Evolutionary conservation across 37 sponge, comb jelly and placozoan genomes (phyloP), one percentile per base, ranked within the genome.

Genomic region (Chondrilla cf. caribensis): DNA sequence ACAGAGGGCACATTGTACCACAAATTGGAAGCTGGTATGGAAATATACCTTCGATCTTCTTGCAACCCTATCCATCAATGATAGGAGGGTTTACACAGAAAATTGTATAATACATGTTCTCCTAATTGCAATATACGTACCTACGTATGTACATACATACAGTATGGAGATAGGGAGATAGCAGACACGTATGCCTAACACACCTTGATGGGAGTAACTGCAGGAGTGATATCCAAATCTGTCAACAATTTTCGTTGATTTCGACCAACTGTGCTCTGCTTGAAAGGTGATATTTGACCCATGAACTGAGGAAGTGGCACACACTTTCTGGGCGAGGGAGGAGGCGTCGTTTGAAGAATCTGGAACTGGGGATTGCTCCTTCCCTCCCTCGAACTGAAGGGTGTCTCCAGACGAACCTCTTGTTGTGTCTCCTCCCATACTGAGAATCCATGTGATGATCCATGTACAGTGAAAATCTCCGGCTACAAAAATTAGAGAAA

Each of bases 181-280:
- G n/a, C 18, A 79, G 29, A 58, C 37, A 22, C 11, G 19, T 0
- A 0, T 2, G 7, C 38, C 18, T 1, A 21, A 38, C 19, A 37
- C 71, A 73, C 76, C 76, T 73, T 73, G 3, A 73, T 19, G 18
- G 76, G 76, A 21, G 76, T 73, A n/a, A n/a, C 42, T 21, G 36
- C 76, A n/a, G 76, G 76, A 38, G 76, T 73, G 11, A 73, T 42
- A 38, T 73, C 43, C 44, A 73, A 25, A 38, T 73, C 76, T 43
- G 22, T 40, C 9, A 18, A 37, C 25, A 22, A 24, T 15, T 40
- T 37, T 19, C 41, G 19, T 28, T 1, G n/a, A 5, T 29, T 28
- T 17, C 29, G 17, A 5, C 35, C 11, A 33, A 26, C 29, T 1
- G 15, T 17, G 28, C 68, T 11, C 51, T 47, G 68, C 24, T 37